Percentiles rank a stretch among this genome's conserved stretches.
phyloP scores from a whole-genome alignment of 2,113 vertebrate species.

The Rostratula benghalensis region DNA sequence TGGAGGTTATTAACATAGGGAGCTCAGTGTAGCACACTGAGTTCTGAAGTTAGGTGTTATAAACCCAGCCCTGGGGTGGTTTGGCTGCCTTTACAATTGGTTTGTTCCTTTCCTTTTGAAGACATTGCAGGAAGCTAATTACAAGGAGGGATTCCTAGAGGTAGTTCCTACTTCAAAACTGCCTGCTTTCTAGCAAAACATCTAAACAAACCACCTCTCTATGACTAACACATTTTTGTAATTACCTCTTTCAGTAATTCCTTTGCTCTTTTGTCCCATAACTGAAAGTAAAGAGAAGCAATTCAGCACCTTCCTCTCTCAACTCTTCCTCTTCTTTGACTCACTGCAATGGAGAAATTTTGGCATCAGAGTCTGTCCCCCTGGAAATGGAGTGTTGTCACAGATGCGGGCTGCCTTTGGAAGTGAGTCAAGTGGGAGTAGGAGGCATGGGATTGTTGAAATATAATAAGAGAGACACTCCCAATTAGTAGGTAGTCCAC shows the following conservation, averaged over 20 bases:
- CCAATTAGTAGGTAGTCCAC: neutral
- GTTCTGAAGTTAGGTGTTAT: neutral
- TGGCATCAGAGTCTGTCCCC: neutral
- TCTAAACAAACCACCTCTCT: neutral
- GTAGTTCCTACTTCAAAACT: neutral
- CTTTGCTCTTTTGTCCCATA: neutral
- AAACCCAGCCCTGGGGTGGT: neutral
- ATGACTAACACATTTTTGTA: neutral
- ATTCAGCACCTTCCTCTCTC: neutral
- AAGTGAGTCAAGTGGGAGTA: slow-evolving; percentile 6
- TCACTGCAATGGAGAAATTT: neutral
- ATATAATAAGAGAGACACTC: neutral
- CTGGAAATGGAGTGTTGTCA: fast-evolving
- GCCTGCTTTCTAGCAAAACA: neutral
- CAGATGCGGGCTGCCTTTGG: neutral
- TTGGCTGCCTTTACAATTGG: neutral
- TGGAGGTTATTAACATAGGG: neutral
- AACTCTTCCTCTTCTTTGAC: neutral
- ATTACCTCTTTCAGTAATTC: neutral
- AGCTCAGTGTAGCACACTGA: fast-evolving
- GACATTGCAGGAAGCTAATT: neutral
- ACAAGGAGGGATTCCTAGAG: neutral
- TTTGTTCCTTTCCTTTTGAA: neutral
- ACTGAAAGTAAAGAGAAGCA: neutral
- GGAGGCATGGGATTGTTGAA: neutral